Evolutionary conservation across 2,888 invertebrate genomes (phyloP), one percentile per base, ranked within the genome.

Genomic region (Phorcus lineatus): DNA sequence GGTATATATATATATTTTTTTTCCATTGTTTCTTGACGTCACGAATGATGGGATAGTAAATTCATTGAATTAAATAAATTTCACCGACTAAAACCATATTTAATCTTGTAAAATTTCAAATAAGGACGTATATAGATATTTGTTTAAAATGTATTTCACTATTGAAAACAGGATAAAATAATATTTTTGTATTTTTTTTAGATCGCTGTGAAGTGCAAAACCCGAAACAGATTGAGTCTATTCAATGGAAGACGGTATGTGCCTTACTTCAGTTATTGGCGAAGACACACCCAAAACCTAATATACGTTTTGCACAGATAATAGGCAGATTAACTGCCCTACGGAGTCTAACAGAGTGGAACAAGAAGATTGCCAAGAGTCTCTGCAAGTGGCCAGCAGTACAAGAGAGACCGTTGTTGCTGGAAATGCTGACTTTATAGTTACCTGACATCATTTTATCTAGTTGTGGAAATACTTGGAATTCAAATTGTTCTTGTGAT

Each of bases 151-250:
- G n/a, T n/a, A n/a, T n/a, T n/a, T n/a, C n/a, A n/a, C n/a, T n/a
- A n/a, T n/a, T n/a, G n/a, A n/a, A n/a, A n/a, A n/a, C n/a, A n/a
- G n/a, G n/a, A n/a, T n/a, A n/a, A n/a, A n/a, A n/a, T n/a, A n/a
- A n/a, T n/a, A n/a, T 47, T 13, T 13, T 47, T 57, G 52, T 0
- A 31, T 54, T 17, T 9, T 17, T 84, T 83, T 13, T 82, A 88
- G 88, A 88, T 81, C 84, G 87, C 0, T 84, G 86, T 81, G 82
- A 84, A 11, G 77, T 88, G n/a, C 70, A 84, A 67, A 82, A 85
- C 36, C 84, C 84, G 66, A 83, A 84, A 0, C 83, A 84, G 28
- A 87, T 88, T 9, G 87, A 86, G 24, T 75, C 66, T n/a, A 85
- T 88, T 19, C 88, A 88, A 67, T 83, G 84, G 82, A 83, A 79